These are phyloP conservation scores for Seriola quinqueradiata DNA, from an alignment of 2,113 vertebrate genomes.

Conservation along the genomic window DNA sequence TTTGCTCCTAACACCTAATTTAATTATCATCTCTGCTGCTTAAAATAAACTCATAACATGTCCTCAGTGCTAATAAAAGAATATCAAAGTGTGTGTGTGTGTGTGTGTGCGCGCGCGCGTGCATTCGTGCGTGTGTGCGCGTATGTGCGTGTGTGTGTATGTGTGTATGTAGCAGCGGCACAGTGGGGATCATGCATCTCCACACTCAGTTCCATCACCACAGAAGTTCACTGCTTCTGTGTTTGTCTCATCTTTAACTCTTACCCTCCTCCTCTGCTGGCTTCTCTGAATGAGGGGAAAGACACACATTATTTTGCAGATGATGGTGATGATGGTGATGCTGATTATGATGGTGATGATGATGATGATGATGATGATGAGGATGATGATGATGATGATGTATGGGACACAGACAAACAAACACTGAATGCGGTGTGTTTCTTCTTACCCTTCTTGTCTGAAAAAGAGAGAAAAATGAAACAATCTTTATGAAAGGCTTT, in stretches of 20 bases:
- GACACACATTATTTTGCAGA: constrained; percentile 31
- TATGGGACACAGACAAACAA: constrained; percentile 21
- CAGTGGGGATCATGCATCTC: constrained; percentile 57
- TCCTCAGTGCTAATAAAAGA: constrained; percentile 32
- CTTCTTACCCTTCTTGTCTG: constrained; percentile 71
- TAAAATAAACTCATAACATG: constrained; percentile 31
- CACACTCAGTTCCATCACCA: constrained; percentile 70
- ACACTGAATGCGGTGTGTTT: background rate
- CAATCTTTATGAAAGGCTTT: background rate
- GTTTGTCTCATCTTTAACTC: constrained; percentile 55
- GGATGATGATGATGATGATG: background rate
- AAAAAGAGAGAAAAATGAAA: constrained; percentile 34
- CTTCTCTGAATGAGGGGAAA: constrained; percentile 66
- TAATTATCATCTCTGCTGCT: constrained; percentile 31
- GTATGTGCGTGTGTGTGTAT: constrained; percentile 37
- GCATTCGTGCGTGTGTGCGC: background rate
- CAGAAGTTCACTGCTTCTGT: constrained; percentile 71
- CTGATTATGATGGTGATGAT: background rate
- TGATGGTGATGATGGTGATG: constrained; percentile 2
- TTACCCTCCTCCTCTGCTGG: constrained; percentile 75
- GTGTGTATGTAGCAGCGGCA: background rate
- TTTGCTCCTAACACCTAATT: constrained; percentile 36
- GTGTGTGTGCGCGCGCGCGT: background rate
- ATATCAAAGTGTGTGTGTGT: constrained; percentile 6
- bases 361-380: background rate